These are phyloP conservation scores for Epizoanthus stellaris DNA, from an alignment of 92 coral and sea anemone genomes.

Conservation along the genomic window DNA sequence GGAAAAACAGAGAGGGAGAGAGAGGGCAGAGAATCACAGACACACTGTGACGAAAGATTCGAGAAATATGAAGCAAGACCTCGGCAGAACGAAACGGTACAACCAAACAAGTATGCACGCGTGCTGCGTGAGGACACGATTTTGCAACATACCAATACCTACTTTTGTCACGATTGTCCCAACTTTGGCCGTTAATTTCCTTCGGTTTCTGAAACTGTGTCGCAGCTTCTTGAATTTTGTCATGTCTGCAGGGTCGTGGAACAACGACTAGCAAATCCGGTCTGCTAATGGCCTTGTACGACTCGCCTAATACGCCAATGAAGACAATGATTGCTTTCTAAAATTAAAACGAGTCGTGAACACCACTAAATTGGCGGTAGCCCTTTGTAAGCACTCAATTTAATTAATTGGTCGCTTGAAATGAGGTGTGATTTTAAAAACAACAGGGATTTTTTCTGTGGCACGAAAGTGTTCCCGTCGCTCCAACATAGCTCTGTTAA, in stretches of 20 bases:
- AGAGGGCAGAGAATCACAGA: no score
- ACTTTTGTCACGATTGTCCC: constrained; percentile 18
- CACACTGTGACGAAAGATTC: no score
- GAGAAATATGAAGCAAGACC: no score
- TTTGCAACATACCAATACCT: not conserved
- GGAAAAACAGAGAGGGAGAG: not conserved
- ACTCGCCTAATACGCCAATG: not conserved
- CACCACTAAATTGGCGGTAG: not conserved
- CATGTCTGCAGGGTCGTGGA: not conserved
- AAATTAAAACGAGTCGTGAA: not conserved
- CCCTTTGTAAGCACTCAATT: constrained; percentile 24
- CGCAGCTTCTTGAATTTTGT: constrained; percentile 14
- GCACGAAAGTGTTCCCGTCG: not conserved
- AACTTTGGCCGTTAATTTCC: constrained; percentile 13
- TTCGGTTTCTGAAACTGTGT: constrained; percentile 13
- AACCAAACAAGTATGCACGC: not conserved
- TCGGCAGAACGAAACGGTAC: no score
- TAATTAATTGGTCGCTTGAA: constrained; percentile 21
- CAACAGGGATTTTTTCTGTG: not conserved
- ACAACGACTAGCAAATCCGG: not conserved
- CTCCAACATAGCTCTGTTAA: not conserved
- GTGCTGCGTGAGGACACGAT: not conserved
- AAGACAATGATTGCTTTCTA: no score
- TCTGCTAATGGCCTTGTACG: not conserved
- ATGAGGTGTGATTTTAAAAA: constrained; percentile 13